phyloP scores from a whole-genome alignment of 2,797 vertebrate genomes.

The Lepus townsendii region DNA sequence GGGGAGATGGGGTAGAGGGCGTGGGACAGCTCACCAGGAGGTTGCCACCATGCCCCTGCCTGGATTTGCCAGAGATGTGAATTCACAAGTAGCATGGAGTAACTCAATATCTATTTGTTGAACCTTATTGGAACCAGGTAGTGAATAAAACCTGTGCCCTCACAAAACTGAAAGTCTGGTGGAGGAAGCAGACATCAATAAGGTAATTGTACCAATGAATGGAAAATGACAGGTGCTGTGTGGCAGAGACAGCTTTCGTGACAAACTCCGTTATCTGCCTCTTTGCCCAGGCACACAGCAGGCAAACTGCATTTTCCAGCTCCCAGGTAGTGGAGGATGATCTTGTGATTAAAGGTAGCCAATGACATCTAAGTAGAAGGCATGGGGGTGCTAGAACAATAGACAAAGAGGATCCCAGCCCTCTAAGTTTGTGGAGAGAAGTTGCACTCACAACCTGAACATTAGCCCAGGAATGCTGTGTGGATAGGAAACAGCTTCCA shows the following conservation, averaged over 20 bases:
- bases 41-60: not conserved
- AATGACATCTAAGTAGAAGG: not conserved
- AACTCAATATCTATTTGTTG: not conserved
- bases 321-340: not conserved
- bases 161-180: slow-evolving; percentile 23
- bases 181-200: not conserved
- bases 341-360: not conserved
- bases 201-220: not conserved
- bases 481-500: not conserved
- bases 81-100: not conserved
- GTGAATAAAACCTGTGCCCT: not conserved
- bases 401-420: not conserved
- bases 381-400: not conserved
- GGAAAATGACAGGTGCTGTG: not conserved
- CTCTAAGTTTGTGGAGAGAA: not conserved
- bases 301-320: slow-evolving; percentile 41
- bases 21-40: not conserved
- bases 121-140: not conserved
- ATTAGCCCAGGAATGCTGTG: not conserved
- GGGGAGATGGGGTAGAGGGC: too few relatives aligned
- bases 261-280: not conserved
- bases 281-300: not conserved
- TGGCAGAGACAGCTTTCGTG: not conserved
- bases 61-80: not conserved
- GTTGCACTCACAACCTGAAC: not conserved